Evolutionary conservation across 1,140 invertebrate species (phyloP).

Genomic region (Brachionus rotundiformis): DNA sequence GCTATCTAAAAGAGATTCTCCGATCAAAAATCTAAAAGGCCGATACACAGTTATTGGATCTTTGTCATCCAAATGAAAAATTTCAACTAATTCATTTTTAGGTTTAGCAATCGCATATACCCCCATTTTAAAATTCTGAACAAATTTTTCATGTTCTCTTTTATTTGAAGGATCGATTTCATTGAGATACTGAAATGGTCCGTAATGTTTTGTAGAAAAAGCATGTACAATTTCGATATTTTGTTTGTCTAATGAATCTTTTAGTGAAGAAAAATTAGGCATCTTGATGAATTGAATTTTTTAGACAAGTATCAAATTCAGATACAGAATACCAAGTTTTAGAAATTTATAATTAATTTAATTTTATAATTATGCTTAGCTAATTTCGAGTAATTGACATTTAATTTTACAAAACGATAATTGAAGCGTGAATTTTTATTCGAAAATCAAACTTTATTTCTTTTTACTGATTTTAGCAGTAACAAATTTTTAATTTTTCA

Average conservation of each 20-base stretch:
- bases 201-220: constrained; percentile 1
- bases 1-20: not conserved
- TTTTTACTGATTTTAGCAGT: too few relatives aligned
- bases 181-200: constrained; percentile 3
- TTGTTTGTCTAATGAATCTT: not conserved
- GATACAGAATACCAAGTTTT: too few relatives aligned
- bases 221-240: constrained; percentile 1
- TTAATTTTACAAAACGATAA: too few relatives aligned
- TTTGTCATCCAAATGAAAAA: not conserved
- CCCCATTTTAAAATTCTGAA: not conserved
- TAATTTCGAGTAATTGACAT: too few relatives aligned
- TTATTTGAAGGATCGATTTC: constrained; percentile 6
- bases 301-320: too few relatives aligned
- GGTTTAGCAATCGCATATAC: constrained; percentile 13
- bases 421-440: too few relatives aligned
- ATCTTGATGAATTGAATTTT: too few relatives aligned
- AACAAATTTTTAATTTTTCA: too few relatives aligned
- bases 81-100: constrained; percentile 7
- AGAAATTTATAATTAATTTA: too few relatives aligned
- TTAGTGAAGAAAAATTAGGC: not conserved
- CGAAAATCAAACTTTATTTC: too few relatives aligned
- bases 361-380: too few relatives aligned
- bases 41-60: not conserved
- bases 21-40: constrained; percentile 35
- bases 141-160: not conserved